phyloP scores from a whole-genome alignment of 2,113 vertebrate species.

The Halcyon malimbica region DNA sequence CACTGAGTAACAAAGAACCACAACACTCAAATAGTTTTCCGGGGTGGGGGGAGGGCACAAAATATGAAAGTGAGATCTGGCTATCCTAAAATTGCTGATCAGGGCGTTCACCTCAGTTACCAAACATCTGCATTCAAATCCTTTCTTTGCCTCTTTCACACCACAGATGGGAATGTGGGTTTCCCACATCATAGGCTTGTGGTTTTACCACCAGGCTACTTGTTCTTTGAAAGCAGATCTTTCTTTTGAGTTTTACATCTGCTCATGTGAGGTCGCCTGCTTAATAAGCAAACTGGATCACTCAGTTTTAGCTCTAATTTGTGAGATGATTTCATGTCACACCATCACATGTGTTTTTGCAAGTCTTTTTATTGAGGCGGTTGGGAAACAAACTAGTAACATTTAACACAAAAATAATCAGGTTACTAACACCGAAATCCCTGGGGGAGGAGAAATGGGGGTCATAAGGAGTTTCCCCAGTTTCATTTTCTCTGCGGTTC shows the following conservation, averaged over 20 bases:
- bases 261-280: not conserved
- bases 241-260: not conserved
- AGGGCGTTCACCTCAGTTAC: not conserved
- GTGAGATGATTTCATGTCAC: not conserved
- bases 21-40: not conserved
- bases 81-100: not conserved
- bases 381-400: not conserved
- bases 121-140: conserved; percentile 4
- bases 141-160: conserved; percentile 6
- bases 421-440: not conserved
- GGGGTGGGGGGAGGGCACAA: not conserved
- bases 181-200: conserved; percentile 43
- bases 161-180: conserved; percentile 15
- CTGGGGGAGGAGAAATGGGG: not conserved
- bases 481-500: not conserved
- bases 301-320: not conserved
- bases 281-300: not conserved
- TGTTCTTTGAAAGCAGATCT: conserved; percentile 53
- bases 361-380: not conserved
- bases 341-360: not conserved
- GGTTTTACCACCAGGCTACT: conserved; percentile 48
- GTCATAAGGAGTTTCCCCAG: not conserved
- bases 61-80: not conserved
- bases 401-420: not conserved
- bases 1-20: not conserved